Evolutionary conservation across 2,797 vertebrate species (phyloP), one percentile per base, ranked within the genome.

Genomic region (Steatocranus sp.): DNA sequence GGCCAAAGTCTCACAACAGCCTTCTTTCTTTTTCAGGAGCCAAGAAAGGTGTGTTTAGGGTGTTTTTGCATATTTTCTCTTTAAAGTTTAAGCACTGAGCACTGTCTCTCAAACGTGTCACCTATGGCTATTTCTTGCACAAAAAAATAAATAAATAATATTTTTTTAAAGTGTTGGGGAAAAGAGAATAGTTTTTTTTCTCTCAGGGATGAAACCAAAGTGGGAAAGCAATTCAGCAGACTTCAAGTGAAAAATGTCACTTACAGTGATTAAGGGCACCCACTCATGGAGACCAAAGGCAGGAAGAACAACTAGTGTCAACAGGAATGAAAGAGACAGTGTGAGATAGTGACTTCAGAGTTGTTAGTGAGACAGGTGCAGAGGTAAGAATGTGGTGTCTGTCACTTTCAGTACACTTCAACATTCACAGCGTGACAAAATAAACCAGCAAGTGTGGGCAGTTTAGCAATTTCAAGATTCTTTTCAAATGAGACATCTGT

Each of bases 401-500:
- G 73, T 90, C 88, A 85, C 81, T 79, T 86, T 83, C 78, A 76
- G 54, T 85, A 23, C 81, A 70, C 61, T 78, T 85, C 83, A 83
- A 49, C 84, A 79, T 23, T 20, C 20, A 38, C 61, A 61, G 18
- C 10, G 38, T 8, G 25, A 76, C 54, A 48, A 30, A 49, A 82
- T 49, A 75, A 78, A 76, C n/a, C 7, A 8, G 76, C 12, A 2
- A 79, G 49, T 11, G 50, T n/a, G 38, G 78, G 76, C 76, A 73
- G 78, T 75, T 80, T 74, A 41, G 74, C 83, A 78, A 75, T 34
- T 63, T 63, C 58, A 82, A 80, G 74, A 43, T 74, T 76, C 58
- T 61, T 46, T 80, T 23, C 36, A 83, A 90, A 87, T 89, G 46
- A 90, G 89, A 88, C 43, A 12, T 92, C 91, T 36, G 78, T 87